Evolutionary conservation across 2,797 vertebrate species (phyloP), one percentile per base, ranked within the genome.

Genomic region (Rhabdophis nuchalis): DNA sequence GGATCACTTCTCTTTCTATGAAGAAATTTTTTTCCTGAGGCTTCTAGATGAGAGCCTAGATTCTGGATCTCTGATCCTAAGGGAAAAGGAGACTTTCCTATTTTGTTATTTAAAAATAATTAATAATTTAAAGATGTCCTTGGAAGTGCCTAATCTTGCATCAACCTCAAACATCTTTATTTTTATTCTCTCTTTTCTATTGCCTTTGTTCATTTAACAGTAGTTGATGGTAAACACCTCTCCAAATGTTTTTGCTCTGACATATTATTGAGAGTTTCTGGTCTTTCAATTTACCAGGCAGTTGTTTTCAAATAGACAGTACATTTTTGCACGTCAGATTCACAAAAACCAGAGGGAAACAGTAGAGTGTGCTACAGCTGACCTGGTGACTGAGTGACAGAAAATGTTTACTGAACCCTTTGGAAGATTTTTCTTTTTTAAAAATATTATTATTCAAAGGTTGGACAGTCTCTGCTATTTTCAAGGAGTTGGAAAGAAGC

Each of bases 401-500:
- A 93, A 92, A 95, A 94, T 93, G 95, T 94, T 96, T 97, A 96
- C 95, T 95, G 94, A 95, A 54, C 95, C 95, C 94, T 96, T 95
- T 86, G 27, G 1, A n/a, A 25, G 20, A 82, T 46, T 8, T 16
- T 2, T 57, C 1, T 57, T 20, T 61, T 27, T 23, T 36, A 50
- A 5, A 8, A 87, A 87, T 41, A 85, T 68, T 91, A 54, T 95
- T 94, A 96, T 96, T 97, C 93, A 96, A 96, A 96, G 92, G 94
- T 96, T 98, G 97, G 97, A 46, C 97, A 97, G 97, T 95, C 96
- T 90, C 88, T 93, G 95, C 96, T 96, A 95, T 97, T 98, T 97
- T 98, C 97, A 96, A 97, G 96, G 94, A 96, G 97, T 97, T 98
- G 98, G 98, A 99, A 97, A 95, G 96, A 95, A 98, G 98, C 97